Percentiles rank a stretch among this genome's conserved stretches.
phyloP scores from a whole-genome alignment of 1,140 invertebrate species.

The Listronotus oregonensis region DNA sequence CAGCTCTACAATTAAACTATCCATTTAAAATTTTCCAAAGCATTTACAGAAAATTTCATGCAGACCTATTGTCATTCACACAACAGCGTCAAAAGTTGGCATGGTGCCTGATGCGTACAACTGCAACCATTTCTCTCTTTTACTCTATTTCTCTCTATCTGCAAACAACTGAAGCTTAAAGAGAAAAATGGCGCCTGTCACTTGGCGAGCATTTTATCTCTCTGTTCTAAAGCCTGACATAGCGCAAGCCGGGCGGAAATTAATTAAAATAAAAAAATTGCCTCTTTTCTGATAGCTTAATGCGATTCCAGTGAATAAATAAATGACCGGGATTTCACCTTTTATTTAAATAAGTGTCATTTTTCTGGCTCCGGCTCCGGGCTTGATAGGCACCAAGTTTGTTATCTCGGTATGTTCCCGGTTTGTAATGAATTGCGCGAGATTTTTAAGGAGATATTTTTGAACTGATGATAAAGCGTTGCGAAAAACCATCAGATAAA shows the following conservation, averaged over 20 bases:
- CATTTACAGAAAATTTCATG: conserved; percentile 12
- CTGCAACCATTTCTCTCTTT: conserved; percentile 23
- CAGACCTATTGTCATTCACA: conserved; percentile 19
- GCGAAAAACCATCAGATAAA: too few relatives aligned
- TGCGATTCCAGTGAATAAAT: conserved; percentile 33
- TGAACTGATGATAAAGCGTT: too few relatives aligned
- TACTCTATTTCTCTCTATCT: conserved; percentile 19
- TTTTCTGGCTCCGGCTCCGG: conserved; percentile 8
- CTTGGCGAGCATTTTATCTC: conserved; percentile 39
- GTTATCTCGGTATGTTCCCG: too few relatives aligned
- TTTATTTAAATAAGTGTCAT: conserved; percentile 35
- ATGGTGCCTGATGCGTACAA: conserved; percentile 22
- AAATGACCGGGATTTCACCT: conserved; percentile 29
- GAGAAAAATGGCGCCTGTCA: conserved; percentile 38
- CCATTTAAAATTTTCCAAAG: not conserved
- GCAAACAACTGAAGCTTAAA: conserved; percentile 40
- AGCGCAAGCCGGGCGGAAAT: conserved; percentile 32
- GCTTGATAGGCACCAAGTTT: not conserved
- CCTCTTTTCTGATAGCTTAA: conserved; percentile 30
- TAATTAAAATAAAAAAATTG: conserved; percentile 39
- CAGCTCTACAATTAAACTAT: not conserved
- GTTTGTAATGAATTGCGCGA: too few relatives aligned
- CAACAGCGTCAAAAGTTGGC: conserved; percentile 23
- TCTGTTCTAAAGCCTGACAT: conserved; percentile 38
- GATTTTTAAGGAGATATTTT: too few relatives aligned